Evolutionary conservation across 2,113 vertebrate genomes (phyloP), one percentile per base, ranked within the genome.

Genomic region (Sardina pilchardus): DNA sequence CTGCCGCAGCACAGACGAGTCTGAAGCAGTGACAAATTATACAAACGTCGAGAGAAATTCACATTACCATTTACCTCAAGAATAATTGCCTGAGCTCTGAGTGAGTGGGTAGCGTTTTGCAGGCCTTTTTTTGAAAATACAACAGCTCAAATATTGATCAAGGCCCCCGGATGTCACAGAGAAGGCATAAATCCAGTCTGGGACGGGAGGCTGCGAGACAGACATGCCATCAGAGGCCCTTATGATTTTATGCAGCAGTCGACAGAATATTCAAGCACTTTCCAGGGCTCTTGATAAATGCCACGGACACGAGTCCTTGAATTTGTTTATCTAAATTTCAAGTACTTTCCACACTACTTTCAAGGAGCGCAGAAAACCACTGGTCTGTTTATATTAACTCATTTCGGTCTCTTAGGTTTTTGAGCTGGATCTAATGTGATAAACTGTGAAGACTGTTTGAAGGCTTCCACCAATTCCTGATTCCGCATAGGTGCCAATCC

Each of bases 321-420:
- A 78, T 36, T 36, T 39, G 71, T 78, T 78, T 78, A 78, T 78
- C 71, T 78, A 34, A 78, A 36, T 17, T 36, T 78, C 71, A 78
- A 78, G 71, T 16, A 34, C 71, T 14, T 36, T 78, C 30, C 71
- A 36, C 71, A 36, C 71, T 36, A 36, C 71, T 36, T 78, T 36
- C 71, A 78, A 36, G 34, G 71, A 36, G 30, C 30, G 16, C 4
- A 16, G 71, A 16, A 78, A 78, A 78, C 12, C 26, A 36, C 36
- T 78, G 34, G 34, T 30, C 16, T 36, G 10, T 36, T 36, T 78
- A n/a, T n/a, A n/a, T n/a, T n/a, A 39, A 53, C 24, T 14, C 34
- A 71, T 34, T 34, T 9, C 26, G 17, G 30, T 36, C 14, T 78
- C 34, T 30, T 14, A 36, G 16, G 30, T 12, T 78, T 36, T 16